Percentiles rank a stretch among this genome's conserved stretches.
Evolutionary conservation across 2,888 invertebrate genomes (phyloP).

Genomic region (Epirrhoe alternata): DNA sequence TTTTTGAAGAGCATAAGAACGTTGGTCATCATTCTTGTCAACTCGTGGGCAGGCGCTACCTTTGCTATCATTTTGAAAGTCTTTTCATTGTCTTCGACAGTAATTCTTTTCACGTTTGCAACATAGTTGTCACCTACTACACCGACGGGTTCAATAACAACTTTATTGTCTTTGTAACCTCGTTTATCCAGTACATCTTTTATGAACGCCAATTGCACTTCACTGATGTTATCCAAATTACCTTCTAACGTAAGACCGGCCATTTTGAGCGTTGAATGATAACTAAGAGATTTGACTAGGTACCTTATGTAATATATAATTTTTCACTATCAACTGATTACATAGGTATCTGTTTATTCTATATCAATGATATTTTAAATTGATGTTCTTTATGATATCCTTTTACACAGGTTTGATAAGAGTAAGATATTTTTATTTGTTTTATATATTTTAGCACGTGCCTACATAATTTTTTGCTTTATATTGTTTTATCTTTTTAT

Average conservation of each 20-base stretch:
- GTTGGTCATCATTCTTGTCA: constrained; percentile 35
- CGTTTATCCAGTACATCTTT: constrained; percentile 32
- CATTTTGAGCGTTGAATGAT: constrained; percentile 27
- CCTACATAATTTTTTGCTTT: too few species aligned
- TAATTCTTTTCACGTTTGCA: constrained; percentile 48
- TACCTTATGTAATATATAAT: constrained; percentile 8
- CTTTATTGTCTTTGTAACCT: constrained; percentile 36
- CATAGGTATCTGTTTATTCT: background rate
- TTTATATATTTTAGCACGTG: too few species aligned
- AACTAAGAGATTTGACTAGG: background rate
- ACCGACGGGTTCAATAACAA: constrained; percentile 41
- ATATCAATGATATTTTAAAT: background rate
- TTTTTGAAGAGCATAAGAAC: constrained; percentile 48
- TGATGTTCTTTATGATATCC: background rate
- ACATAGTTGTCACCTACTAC: constrained; percentile 51
- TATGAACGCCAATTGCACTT: constrained; percentile 36
- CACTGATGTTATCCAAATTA: constrained; percentile 36
- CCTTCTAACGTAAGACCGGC: constrained; percentile 37
- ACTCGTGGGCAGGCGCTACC: constrained; percentile 47
- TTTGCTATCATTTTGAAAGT: constrained; percentile 56
- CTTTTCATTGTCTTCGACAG: constrained; percentile 41
- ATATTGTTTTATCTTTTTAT: too few species aligned
- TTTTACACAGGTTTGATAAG: too few species aligned
- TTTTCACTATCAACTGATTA: constrained; percentile 4
- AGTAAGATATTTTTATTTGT: too few species aligned